These are phyloP conservation scores for Dynastes grantii DNA, from an alignment of 2,888 invertebrate genomes.

Conservation along the genomic window DNA sequence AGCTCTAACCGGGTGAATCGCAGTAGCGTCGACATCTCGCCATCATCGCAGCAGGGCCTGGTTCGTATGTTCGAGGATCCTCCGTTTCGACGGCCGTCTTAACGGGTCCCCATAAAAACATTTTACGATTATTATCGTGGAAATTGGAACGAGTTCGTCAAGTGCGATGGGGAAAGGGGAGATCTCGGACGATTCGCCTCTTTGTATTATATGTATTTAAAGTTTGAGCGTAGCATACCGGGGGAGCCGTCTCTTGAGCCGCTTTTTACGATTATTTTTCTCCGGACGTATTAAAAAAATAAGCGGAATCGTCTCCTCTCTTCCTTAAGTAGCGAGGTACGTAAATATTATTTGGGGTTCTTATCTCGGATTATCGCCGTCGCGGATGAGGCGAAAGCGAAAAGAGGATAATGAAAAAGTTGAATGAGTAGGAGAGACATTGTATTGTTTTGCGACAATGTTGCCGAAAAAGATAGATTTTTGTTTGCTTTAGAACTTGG, in stretches of 20 bases:
- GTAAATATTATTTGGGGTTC: slow-evolving; percentile 45
- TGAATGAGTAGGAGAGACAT: not conserved
- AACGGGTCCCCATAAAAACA: slow-evolving; percentile 45
- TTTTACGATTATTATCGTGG: slow-evolving; percentile 47
- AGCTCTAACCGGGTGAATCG: not conserved
- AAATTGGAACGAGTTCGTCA: slow-evolving; percentile 40
- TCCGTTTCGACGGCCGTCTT: slow-evolving; percentile 18
- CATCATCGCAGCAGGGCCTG: not conserved
- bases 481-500: no score
- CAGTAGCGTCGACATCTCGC: not conserved
- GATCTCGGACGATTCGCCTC: not conserved
- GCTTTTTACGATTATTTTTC: slow-evolving; percentile 44
- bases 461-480: no score
- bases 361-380: slow-evolving; percentile 35
- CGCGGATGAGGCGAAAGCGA: slow-evolving; percentile 12
- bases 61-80: slow-evolving; percentile 19
- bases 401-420: slow-evolving; percentile 32
- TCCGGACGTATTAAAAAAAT: slow-evolving; percentile 46
- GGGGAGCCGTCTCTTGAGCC: not conserved
- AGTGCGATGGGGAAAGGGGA: slow-evolving; percentile 5
- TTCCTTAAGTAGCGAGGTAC: slow-evolving; percentile 38
- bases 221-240: slow-evolving; percentile 20
- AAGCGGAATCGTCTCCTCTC: slow-evolving; percentile 40
- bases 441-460: not conserved
- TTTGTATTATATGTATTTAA: slow-evolving; percentile 33